Base-by-base conservation (phyloP, 2,888 invertebrate species). In the Apodemia duryi region DNA sequence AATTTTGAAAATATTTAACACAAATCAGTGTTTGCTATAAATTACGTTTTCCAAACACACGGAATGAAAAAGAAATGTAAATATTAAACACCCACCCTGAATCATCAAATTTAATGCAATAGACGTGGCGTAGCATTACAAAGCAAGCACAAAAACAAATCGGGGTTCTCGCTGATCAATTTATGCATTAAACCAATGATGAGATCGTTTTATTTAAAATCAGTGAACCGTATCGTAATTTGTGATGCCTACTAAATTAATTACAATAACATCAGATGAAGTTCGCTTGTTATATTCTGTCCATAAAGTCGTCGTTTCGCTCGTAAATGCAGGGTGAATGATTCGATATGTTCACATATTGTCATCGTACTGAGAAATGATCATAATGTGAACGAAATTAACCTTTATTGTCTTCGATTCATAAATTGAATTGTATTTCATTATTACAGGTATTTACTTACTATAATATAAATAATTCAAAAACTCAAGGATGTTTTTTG, bases 301-400 rank as follows among this genome's bases (percentile, higher is more conserved):
- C 69, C 79, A 80, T 87, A 85, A 86, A 84, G 71, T 75, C 75
- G 79, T 77, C 73, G 65, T 67, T 54, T 11, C 49, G 74, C 69
- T 46, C 64, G 60, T 49, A 21, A 64, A 60, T 32, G 71, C 67
- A 72, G 80, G 86, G 83, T 85, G 87, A 88, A 88, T 75, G 86
- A 69, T 82, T 83, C 84, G 77, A 84, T 83, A 85, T 81, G 81
- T 80, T 76, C 77, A 73, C 77, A 80, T 52, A 52, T 82, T 83
- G 81, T 80, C 81, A 73, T 80, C 77, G 74, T 81, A 81, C 81
- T 73, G 74, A 84, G 84, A 83, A 83, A 75, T 77, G 77, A 73
- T 74, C 71, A 69, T 81, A 77, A 83, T 79, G 81, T 74, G 80
- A 76, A 77, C 78, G 77, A 82, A 84, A 86, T 86, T 84, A 84